Base-by-base conservation (phyloP, 2,888 invertebrate genomes). In the Stenodera caucasica region DNA sequence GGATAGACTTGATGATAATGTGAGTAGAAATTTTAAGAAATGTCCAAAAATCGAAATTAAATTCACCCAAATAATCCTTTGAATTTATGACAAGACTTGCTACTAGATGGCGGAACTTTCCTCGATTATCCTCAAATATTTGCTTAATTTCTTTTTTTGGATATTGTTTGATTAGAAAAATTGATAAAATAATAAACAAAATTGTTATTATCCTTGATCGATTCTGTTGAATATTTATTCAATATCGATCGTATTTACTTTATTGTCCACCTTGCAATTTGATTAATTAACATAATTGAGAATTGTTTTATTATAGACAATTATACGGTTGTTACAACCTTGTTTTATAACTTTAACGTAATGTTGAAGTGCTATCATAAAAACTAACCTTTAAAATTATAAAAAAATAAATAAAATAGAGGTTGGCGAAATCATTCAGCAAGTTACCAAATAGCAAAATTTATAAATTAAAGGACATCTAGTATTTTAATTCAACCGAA, bases 1-100 rank as follows among this genome's bases (percentile, higher is more conserved):
- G 5, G 1, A 14, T n/a, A 67, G 64, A 53, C 68, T 72, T 53
- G 64, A 70, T 51, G 51, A 60, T 15, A 65, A 71, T 58, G 73
- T 73, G 67, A 67, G 72, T 70, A 65, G 30, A 18, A 11, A 18
- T 52, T 50, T 32, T 18, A 7, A 9, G 26, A n/a, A 15, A 12
- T 51, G 14, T 15, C 30, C 8, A 15, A 18, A n/a, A n/a, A 2
- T 52, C 11, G 14, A 52, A 18, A n/a, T 49, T 49, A 15, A 14
- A 15, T 50, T 50, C 14, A 9, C 1, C 14, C n/a, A 53, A 35
- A 2, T 26, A 35, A 15, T 6, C 4, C 32, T 29, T 21, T 18
- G 6, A 11, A 26, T 26, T 23, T 14, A 54, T 21, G 23, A n/a
- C 33, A 26, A 11, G n/a, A 23, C 6, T 21, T 26, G 29, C 60